Evolutionary conservation across 2,113 vertebrate species (phyloP).

Genomic region (Pardalotus punctatus): DNA sequence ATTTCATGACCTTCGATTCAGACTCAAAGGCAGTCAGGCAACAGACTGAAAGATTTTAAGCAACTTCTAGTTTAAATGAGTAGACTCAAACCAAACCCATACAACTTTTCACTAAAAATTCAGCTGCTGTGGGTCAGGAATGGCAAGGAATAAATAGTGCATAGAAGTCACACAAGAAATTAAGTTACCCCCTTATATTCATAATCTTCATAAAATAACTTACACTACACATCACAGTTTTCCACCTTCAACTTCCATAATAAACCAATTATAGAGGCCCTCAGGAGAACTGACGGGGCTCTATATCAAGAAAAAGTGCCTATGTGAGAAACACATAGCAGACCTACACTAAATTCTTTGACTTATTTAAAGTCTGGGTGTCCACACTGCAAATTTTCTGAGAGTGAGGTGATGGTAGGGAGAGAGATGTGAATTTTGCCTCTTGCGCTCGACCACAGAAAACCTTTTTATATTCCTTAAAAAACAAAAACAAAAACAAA

Average conservation of each 20-base stretch:
- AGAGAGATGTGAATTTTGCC: background rate
- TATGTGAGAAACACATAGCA: background rate
- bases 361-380: background rate
- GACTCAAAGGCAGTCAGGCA: background rate
- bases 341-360: background rate
- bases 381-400: background rate
- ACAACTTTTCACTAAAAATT: background rate
- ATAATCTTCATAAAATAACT: background rate
- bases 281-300: background rate
- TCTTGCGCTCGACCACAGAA: background rate
- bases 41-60: background rate
- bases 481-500: background rate
- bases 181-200: background rate
- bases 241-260: background rate
- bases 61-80: background rate
- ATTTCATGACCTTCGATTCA: background rate
- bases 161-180: background rate
- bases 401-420: background rate
- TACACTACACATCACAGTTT: background rate
- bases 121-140: background rate
- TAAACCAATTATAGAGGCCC: background rate
- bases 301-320: background rate
- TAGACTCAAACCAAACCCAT: background rate
- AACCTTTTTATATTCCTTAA: background rate
- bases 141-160: background rate